Percentiles rank a stretch among this genome's conserved stretches.
phyloP scores from a whole-genome alignment of 2,113 vertebrate genomes.

The Menidia beryllina region DNA sequence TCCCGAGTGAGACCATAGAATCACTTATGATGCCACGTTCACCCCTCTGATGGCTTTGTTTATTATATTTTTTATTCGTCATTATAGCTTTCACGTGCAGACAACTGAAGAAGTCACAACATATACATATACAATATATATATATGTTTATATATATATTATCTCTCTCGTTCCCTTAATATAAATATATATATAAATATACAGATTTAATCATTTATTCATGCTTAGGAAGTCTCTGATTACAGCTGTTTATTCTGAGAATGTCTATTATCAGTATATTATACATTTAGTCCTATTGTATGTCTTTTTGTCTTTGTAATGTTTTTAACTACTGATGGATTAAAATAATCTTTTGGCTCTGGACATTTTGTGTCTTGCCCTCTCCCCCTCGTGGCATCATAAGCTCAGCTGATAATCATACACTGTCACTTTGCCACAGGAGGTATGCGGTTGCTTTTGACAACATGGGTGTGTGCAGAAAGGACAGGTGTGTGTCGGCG shows the following conservation, averaged over 20 bases:
- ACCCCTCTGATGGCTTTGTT: slow-evolving; percentile 38
- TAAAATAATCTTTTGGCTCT: slow-evolving; percentile 61
- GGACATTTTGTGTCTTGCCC: slow-evolving; percentile 53
- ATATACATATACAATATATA: neutral
- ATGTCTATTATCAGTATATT: neutral
- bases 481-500: slow-evolving; percentile 26
- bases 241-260: neutral
- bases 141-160: neutral
- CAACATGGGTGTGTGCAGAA: slow-evolving; percentile 36
- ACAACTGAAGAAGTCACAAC: neutral
- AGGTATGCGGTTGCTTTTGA: slow-evolving; percentile 33
- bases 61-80: slow-evolving; percentile 26
- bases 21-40: slow-evolving; percentile 68
- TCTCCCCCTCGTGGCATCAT: slow-evolving; percentile 28
- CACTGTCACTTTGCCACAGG: slow-evolving; percentile 37
- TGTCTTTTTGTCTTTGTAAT: neutral
- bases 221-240: neutral
- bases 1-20: slow-evolving; percentile 72
- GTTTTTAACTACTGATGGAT: slow-evolving; percentile 54
- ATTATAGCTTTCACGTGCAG: slow-evolving; percentile 2
- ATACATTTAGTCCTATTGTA: neutral
- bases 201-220: too few relatives aligned
- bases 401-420: slow-evolving; percentile 40
- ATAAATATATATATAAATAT: neutral
- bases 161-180: neutral